phyloP scores from a whole-genome alignment of 2,113 vertebrate species.

The Arenaria interpres region DNA sequence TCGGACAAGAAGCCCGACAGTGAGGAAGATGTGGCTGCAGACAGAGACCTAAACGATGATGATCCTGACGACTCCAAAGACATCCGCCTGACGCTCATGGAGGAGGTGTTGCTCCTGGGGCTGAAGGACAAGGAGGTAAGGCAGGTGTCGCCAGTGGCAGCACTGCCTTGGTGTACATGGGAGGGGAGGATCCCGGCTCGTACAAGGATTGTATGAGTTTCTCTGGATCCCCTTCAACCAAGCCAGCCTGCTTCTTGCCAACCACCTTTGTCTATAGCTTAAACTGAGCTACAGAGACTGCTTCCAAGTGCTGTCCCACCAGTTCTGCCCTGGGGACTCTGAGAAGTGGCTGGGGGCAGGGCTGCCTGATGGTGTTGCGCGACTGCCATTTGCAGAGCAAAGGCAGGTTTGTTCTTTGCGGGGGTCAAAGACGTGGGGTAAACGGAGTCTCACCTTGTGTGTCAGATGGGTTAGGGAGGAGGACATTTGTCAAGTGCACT shows the following conservation, averaged over 20 bases:
- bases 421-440: fast-evolving
- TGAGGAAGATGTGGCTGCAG: conserved; percentile 46
- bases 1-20: conserved; percentile 39
- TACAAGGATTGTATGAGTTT: fast-evolving
- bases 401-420: background rate
- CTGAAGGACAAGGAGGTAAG: conserved; percentile 88
- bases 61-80: conserved; percentile 75
- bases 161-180: background rate
- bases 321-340: background rate
- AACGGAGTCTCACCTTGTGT: background rate
- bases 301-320: background rate
- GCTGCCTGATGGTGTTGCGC: fast-evolving
- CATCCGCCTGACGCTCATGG: conserved; percentile 85
- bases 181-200: fast-evolving
- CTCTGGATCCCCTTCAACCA: background rate
- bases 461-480: background rate
- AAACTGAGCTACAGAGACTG: background rate
- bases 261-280: background rate
- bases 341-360: background rate
- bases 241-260: background rate
- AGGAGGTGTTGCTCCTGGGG: conserved; percentile 85
- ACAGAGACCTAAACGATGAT: conserved; percentile 35
- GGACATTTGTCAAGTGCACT: background rate
- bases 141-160: background rate
- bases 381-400: background rate